phyloP scores from a whole-genome alignment of 2,888 invertebrate genomes.

The Pammene aurita region DNA sequence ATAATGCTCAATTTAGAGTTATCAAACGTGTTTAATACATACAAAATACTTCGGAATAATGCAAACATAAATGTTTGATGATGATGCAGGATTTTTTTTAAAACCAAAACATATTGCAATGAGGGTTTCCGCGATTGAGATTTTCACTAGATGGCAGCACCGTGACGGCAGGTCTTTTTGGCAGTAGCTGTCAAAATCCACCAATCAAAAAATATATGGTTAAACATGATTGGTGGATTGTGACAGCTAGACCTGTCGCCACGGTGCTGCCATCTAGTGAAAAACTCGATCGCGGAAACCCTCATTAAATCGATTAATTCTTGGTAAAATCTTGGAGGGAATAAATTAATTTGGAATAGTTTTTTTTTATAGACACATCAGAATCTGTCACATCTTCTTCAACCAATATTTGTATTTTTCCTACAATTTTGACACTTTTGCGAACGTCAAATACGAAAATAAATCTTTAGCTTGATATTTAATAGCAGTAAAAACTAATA shows the following conservation, averaged over 20 bases:
- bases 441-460: conserved; percentile 42
- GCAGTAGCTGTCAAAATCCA: no score
- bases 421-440: conserved; percentile 33
- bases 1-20: conserved; percentile 12
- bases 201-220: no score
- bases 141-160: no score
- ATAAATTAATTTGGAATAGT: conserved; percentile 36
- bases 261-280: no score
- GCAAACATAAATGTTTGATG: neutral
- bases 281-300: no score
- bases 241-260: no score
- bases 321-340: conserved; percentile 39
- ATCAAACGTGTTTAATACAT: neutral
- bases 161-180: no score
- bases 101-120: conserved; percentile 1
- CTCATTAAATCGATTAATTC: conserved; percentile 32
- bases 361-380: conserved; percentile 24
- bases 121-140: no score
- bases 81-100: neutral
- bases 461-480: conserved; percentile 39
- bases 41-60: neutral
- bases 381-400: conserved; percentile 20
- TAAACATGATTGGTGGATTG: no score
- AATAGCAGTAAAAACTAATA: conserved; percentile 28
- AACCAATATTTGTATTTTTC: conserved; percentile 23